Base-by-base conservation (phyloP, 2,797 vertebrate genomes). In the Siniperca obscura region DNA sequence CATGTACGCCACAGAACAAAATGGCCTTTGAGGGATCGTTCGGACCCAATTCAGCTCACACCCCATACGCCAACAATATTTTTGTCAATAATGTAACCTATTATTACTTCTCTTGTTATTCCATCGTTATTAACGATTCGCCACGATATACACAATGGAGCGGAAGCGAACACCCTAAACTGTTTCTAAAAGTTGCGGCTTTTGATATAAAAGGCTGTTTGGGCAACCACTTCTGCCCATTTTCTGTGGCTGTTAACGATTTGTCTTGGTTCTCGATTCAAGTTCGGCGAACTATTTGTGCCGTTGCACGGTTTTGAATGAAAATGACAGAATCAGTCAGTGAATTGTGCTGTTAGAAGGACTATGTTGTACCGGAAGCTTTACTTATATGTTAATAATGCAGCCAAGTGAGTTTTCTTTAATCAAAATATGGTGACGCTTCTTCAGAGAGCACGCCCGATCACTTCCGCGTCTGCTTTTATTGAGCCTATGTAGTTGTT, bases 381-480 rank as follows among this genome's bases (percentile, higher is more conserved):
- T 22, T 4, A 7, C 10, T 36, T 9, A 30, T 16, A 8, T 55
- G 30, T 55, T 52, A 2, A 42, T 30, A 11, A 30, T 42, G 21
- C 27, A 40, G 38, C 2, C 14, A 7, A 34, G 2, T 56, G 27
- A 17, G 27, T 64, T 46, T 19, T 27, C 30, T 25, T 2, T 64
- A 36, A 34, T 34, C 1, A n/a, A 65, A 44, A 57, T 34, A 22
- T 34, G 17, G 22, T 52, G 85, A 53, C 21, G 48, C 59, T 17
- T 17, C 66, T 10, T 30, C 56, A 36, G 5, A 50, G 48, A 21
- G 5, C 75, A 70, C 75, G 77, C 75, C 62, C 78, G 60, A 11
- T 52, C 10, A 84, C 90, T 90, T 92, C 91, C 89, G 86, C 53
- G 17, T 89, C 73, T 73, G 73, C 55, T 21, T 65, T 48, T 64